Evolutionary conservation across 2,113 vertebrate species (phyloP).

Genomic region (Tringa solitaria): DNA sequence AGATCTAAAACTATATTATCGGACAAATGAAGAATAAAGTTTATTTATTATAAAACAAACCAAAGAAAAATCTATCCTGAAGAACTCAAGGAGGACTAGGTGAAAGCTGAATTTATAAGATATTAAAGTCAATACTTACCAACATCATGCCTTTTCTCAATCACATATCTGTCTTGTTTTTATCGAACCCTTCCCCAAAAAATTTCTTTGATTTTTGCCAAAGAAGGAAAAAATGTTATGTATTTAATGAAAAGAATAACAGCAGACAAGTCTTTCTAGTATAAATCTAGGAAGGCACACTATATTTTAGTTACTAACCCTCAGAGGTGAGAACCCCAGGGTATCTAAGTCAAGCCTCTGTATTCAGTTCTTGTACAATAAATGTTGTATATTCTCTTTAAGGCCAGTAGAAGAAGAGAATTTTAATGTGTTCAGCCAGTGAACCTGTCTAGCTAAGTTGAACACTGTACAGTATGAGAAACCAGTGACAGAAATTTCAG

Average conservation of each 20-base stretch:
- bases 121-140: neutral
- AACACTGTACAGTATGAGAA: neutral
- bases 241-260: neutral
- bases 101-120: neutral
- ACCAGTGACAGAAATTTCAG: neutral
- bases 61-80: neutral
- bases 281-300: neutral
- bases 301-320: neutral
- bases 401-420: neutral
- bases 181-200: neutral
- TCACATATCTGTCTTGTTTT: neutral
- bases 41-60: neutral
- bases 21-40: neutral
- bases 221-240: neutral
- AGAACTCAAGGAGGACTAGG: neutral
- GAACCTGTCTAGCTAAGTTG: neutral
- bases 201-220: neutral
- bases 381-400: neutral
- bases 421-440: neutral
- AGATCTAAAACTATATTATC: neutral
- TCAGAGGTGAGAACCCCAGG: neutral
- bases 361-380: neutral
- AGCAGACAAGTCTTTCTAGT: neutral
- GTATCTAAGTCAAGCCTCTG: neutral
- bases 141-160: neutral